Evolutionary conservation across 1,140 invertebrate species (phyloP).

Genomic region (Mya arenaria): DNA sequence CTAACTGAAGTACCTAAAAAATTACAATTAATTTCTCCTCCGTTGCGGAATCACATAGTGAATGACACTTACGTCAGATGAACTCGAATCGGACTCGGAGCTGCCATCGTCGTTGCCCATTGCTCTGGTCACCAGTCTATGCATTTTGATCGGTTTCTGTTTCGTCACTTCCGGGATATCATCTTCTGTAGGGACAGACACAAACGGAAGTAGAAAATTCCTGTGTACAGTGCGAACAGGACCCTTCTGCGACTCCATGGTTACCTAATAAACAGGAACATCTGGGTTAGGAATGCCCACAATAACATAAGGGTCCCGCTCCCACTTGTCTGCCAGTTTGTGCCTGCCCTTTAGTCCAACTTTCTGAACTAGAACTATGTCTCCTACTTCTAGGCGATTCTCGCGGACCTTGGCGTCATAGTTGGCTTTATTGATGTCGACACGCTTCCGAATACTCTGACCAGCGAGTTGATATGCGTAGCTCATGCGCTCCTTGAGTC

Average conservation of each 20-base stretch:
- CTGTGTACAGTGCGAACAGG: slow-evolving; percentile 1
- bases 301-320: neutral
- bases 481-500: neutral
- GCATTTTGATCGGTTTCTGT: too few species aligned
- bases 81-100: too few species aligned
- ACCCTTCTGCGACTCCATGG: slow-evolving; percentile 6
- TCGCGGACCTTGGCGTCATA: slow-evolving; percentile 3
- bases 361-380: slow-evolving; percentile 22
- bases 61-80: too few species aligned
- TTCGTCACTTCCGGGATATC: too few species aligned
- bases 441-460: neutral
- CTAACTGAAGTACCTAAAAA: too few species aligned
- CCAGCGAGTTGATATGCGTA: neutral
- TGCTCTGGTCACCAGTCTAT: too few species aligned
- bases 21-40: too few species aligned
- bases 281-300: neutral
- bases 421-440: neutral
- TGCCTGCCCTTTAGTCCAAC: neutral
- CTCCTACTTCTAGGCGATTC: neutral
- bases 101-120: too few species aligned
- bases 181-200: too few species aligned
- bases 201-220: slow-evolving; percentile 15
- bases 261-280: slow-evolving; percentile 9
- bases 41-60: too few species aligned
- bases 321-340: slow-evolving; percentile 38